phyloP scores from a whole-genome alignment of 1,140 invertebrate species.

The Agraylea sexmaculata region DNA sequence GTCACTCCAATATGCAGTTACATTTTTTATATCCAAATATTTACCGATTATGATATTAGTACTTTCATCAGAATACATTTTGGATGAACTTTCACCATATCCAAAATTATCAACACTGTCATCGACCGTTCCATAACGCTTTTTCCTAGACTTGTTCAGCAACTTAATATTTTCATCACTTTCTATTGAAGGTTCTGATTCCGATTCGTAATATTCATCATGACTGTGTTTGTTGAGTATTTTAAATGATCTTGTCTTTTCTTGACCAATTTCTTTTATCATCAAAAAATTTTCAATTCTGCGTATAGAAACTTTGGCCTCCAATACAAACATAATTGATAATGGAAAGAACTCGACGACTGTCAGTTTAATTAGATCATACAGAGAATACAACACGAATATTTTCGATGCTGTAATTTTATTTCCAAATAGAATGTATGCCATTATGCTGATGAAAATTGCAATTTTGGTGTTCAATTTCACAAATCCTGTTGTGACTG shows the following conservation, averaged over 20 bases:
- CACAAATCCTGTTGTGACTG: constrained; percentile 54
- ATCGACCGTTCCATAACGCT: not conserved
- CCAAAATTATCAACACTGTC: not conserved
- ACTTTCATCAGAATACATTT: not conserved
- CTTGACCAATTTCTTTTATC: constrained; percentile 39
- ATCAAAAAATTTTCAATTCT: constrained; percentile 54
- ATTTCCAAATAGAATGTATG: constrained; percentile 55
- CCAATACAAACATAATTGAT: constrained; percentile 46
- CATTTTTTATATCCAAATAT: constrained; percentile 10
- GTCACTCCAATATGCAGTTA: constrained; percentile 15
- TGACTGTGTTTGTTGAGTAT: not conserved
- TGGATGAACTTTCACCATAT: not conserved
- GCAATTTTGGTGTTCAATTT: constrained; percentile 62
- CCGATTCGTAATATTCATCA: constrained; percentile 11
- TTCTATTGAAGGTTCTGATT: constrained; percentile 7
- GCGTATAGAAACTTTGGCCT: constrained; percentile 50
- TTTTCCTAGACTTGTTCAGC: not conserved
- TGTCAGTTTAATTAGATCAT: constrained; percentile 56
- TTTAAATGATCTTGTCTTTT: constrained; percentile 13
- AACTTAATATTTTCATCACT: not conserved
- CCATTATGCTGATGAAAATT: constrained; percentile 66
- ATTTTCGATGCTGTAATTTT: constrained; percentile 63
- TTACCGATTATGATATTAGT: constrained; percentile 4
- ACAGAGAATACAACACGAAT: constrained; percentile 62
- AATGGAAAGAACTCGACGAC: constrained; percentile 64